These are phyloP conservation scores for Sebastes itinus DNA, from an alignment of 2,797 vertebrate genomes.

Conservation along the genomic window DNA sequence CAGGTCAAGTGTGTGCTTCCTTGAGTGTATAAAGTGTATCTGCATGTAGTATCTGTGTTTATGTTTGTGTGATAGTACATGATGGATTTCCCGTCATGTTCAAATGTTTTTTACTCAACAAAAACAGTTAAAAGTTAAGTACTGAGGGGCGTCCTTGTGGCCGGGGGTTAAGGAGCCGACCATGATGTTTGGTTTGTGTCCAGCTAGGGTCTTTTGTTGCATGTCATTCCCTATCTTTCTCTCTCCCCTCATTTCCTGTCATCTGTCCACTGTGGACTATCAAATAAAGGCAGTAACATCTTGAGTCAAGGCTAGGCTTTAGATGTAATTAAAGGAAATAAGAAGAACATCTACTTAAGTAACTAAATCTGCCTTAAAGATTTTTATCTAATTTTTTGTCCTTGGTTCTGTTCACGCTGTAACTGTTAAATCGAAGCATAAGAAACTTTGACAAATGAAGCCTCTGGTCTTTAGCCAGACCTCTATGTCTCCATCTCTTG, in stretches of 20 bases:
- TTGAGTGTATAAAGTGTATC: conserved; percentile 18
- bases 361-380: neutral
- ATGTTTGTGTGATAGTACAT: neutral
- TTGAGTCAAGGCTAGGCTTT: neutral
- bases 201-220: neutral
- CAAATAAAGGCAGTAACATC: neutral
- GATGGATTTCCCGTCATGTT: conserved; percentile 3
- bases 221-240: neutral
- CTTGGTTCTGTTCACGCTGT: neutral
- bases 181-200: neutral
- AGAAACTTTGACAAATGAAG: conserved; percentile 22
- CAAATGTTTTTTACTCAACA: neutral
- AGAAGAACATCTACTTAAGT: neutral
- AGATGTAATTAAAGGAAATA: neutral
- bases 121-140: neutral
- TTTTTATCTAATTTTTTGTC: neutral
- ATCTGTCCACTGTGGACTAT: neutral
- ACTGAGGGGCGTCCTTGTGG: neutral
- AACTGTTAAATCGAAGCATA: neutral
- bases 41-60: conserved; percentile 2
- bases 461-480: conserved; percentile 36
- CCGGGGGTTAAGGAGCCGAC: neutral
- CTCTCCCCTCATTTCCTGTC: neutral
- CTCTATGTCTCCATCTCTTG: conserved; percentile 45
- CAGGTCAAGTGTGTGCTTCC: conserved; percentile 43